Evolutionary conservation across 2,888 invertebrate species (phyloP).

Genomic region (Charanyca ferruginea): DNA sequence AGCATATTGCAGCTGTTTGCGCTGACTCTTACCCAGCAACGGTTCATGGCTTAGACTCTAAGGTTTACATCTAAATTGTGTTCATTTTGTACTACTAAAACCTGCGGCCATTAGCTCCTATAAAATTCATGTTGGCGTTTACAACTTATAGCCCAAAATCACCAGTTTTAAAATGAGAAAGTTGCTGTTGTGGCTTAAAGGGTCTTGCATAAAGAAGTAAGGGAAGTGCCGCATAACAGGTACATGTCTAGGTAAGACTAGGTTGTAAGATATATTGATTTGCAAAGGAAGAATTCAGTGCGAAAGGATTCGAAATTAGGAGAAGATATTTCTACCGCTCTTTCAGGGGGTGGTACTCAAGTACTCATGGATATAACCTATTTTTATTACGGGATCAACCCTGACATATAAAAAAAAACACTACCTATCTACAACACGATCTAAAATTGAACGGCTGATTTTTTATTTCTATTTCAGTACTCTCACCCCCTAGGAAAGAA

Average conservation of each 20-base stretch:
- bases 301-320: background rate
- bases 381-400: too few relatives aligned
- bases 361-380: too few relatives aligned
- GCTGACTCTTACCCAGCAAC: constrained; percentile 56
- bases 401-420: too few relatives aligned
- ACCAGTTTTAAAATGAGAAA: constrained; percentile 44
- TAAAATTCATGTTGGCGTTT: constrained; percentile 64
- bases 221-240: background rate
- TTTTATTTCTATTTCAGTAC: too few relatives aligned
- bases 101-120: constrained; percentile 52
- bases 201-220: constrained; percentile 38
- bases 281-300: background rate
- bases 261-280: constrained; percentile 3
- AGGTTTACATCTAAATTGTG: constrained; percentile 67
- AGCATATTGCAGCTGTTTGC: background rate
- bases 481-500: too few relatives aligned
- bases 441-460: too few relatives aligned
- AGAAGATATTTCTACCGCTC: too few relatives aligned
- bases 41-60: constrained; percentile 39
- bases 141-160: constrained; percentile 58
- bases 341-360: too few relatives aligned
- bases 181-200: constrained; percentile 26
- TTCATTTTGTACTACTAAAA: constrained; percentile 71
- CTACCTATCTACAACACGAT: too few relatives aligned
- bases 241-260: background rate